phyloP scores from a whole-genome alignment of 1,140 invertebrate species.

The Atta texana region DNA sequence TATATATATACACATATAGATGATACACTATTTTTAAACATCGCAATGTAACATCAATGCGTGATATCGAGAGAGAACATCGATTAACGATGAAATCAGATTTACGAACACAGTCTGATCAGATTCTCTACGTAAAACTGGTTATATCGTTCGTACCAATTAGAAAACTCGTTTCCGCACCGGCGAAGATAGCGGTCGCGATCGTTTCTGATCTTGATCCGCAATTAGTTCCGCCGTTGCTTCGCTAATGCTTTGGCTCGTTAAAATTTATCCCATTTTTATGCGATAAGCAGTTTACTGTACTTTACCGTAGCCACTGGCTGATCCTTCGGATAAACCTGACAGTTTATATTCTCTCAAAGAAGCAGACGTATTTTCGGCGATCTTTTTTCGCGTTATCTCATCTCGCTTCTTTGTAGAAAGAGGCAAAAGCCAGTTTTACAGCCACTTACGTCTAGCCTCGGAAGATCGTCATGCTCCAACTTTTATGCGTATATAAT shows the following conservation, averaged over 20 bases:
- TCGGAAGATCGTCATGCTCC: slow-evolving; percentile 36
- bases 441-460: slow-evolving; percentile 27
- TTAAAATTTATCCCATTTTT: slow-evolving; percentile 72
- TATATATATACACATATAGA: too few species aligned
- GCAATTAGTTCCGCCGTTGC: slow-evolving; percentile 67
- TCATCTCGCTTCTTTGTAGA: slow-evolving; percentile 53
- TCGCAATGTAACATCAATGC: neutral
- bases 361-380: slow-evolving; percentile 57
- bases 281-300: slow-evolving; percentile 60
- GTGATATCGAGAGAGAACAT: slow-evolving; percentile 6
- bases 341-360: slow-evolving; percentile 59
- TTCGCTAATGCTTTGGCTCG: slow-evolving; percentile 54
- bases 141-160: slow-evolving; percentile 70
- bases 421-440: slow-evolving; percentile 63
- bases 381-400: slow-evolving; percentile 53
- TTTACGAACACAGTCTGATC: slow-evolving; percentile 51
- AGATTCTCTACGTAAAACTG: slow-evolving; percentile 57
- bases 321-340: slow-evolving; percentile 59
- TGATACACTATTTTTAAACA: neutral
- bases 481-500: slow-evolving; percentile 58
- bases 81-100: slow-evolving; percentile 24
- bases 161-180: slow-evolving; percentile 71
- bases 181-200: slow-evolving; percentile 57
- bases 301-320: slow-evolving; percentile 53
- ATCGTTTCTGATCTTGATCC: slow-evolving; percentile 66